phyloP scores from a whole-genome alignment of 2,113 vertebrate species.

The Phaetusa simplex region DNA sequence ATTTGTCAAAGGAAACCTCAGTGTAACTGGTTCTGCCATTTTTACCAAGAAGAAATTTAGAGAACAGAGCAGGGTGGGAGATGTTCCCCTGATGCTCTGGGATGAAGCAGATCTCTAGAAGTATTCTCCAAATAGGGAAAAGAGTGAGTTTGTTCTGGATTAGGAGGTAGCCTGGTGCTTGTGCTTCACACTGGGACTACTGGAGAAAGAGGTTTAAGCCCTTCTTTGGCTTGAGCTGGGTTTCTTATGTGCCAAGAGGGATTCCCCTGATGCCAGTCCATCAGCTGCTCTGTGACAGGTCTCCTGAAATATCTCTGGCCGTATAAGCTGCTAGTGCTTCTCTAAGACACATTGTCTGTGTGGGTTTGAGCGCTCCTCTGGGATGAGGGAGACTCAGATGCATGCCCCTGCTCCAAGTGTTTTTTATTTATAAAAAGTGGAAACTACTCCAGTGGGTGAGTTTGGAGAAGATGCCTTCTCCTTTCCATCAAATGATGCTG shows the following conservation, averaged over 20 bases:
- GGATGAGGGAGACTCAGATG: background rate
- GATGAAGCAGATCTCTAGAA: background rate
- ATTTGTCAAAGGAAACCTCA: background rate
- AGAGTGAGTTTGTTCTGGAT: background rate
- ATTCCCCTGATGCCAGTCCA: background rate
- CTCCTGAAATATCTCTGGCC: background rate
- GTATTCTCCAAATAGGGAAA: background rate
- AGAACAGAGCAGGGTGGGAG: background rate
- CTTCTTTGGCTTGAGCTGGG: background rate
- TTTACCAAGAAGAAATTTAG: background rate
- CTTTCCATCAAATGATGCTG: rapidly evolving
- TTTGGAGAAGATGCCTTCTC: background rate
- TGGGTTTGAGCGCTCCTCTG: background rate
- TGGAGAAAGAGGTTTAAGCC: background rate
- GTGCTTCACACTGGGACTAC: background rate
- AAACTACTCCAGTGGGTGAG: background rate
- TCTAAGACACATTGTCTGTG: background rate
- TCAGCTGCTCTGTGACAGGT: background rate
- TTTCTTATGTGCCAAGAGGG: background rate
- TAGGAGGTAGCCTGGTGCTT: background rate
- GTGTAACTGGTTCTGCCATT: background rate
- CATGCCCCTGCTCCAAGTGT: background rate
- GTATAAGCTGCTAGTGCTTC: background rate
- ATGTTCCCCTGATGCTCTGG: background rate
- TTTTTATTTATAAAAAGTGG: background rate